Base-by-base conservation (phyloP, 1,140 invertebrate genomes). In the Halotydeus destructor region DNA sequence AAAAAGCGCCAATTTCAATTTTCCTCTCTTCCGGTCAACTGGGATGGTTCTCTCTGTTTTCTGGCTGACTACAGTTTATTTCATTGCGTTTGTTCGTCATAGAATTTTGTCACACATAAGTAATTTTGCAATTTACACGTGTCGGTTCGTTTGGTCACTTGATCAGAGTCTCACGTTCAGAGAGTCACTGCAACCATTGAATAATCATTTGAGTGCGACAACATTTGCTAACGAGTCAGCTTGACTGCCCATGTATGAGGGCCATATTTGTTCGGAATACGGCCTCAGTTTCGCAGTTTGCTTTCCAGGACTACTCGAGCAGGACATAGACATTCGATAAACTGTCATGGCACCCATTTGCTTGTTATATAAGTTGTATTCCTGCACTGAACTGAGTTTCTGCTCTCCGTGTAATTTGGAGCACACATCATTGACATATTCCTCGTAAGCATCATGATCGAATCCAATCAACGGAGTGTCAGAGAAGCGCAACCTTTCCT, bases 261-360 rank as follows among this genome's bases (percentile, higher is more conserved):
- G 45, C 63, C 63, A 65, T 25, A 55, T 51, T 48, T 65, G 63
- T 33, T 64, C 32, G 5, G 51, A 31, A 47, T 52, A 62, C 1
- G 63, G 61, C 21, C 61, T 43, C 25, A 64, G 49, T 18, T 50
- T 46, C n/a, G 54, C 47, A 12, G 43, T 44, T 34, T 50, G 46
- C 2, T 46, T 43, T 27, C 26, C 18, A 14, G 46, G 45, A 11
- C 40, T 38, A 26, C 54, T 52, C 3, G 36, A 35, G 49, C 61
- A 63, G 9, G 44, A 52, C 3, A 65, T n/a, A 22, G 58, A 50
- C 5, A 64, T 31, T 52, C 65, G 57, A 53, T 67, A 67, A 0
- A 67, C 54, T 9, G 65, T 67, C 59, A 67, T 62, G 47, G 65
- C 61, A 5, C 66, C 65, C 64, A 68, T 66, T 14, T 16, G 27